These are phyloP conservation scores for Saguinus imperator DNA, from an alignment of 2,113 vertebrate species.

Conservation along the genomic window DNA sequence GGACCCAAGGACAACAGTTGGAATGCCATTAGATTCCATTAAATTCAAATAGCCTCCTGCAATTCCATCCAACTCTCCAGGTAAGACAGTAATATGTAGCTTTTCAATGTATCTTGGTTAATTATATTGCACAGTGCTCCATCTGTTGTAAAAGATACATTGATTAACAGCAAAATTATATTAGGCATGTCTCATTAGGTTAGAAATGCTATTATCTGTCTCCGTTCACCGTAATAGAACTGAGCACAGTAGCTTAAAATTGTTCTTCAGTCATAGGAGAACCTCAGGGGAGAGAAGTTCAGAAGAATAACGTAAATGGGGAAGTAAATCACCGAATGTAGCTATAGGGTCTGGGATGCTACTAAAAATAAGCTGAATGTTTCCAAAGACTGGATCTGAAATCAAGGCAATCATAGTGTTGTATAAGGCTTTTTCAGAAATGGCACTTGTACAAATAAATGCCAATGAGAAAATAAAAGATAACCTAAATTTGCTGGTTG, in stretches of 20 bases:
- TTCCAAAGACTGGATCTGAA: conserved; percentile 38
- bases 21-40: background rate
- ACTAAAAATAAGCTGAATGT: conserved; percentile 19
- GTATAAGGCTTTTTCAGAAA: background rate
- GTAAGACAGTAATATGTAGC: background rate
- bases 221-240: background rate
- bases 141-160: conserved; percentile 44
- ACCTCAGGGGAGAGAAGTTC: background rate
- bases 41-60: background rate
- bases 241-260: conserved; percentile 1
- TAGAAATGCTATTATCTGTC: conserved; percentile 30
- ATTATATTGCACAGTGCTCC: background rate
- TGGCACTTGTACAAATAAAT: background rate
- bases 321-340: background rate
- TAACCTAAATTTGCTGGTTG: background rate
- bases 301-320: background rate
- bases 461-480: background rate
- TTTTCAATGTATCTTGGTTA: conserved; percentile 8
- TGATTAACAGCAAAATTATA: conserved; percentile 37
- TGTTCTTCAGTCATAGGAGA: background rate
- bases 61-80: background rate
- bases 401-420: background rate
- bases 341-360: background rate
- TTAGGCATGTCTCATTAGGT: conserved; percentile 31
- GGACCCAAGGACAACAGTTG: background rate